These are phyloP conservation scores for Zaprionus gabonicus DNA, from an alignment of 1,140 invertebrate species.

Conservation along the genomic window DNA sequence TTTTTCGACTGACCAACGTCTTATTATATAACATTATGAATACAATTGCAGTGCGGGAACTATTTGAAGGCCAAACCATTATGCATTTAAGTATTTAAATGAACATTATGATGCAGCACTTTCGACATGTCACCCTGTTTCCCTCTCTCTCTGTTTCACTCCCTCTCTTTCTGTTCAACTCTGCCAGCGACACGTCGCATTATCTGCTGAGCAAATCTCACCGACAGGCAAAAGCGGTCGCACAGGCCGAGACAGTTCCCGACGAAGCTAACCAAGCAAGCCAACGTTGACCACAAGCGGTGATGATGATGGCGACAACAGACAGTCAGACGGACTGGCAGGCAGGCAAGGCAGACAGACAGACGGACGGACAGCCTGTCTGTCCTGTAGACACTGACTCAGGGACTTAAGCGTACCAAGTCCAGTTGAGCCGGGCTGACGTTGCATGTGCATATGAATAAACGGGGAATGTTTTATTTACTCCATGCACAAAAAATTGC, in stretches of 20 bases:
- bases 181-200: constrained; percentile 9
- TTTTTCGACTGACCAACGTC: too few relatives aligned
- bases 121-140: not conserved
- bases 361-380: not conserved
- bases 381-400: not conserved
- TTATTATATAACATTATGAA: not conserved
- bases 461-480: constrained; percentile 67
- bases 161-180: not conserved
- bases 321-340: not conserved
- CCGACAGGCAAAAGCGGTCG: constrained; percentile 18
- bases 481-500: constrained; percentile 27
- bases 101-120: constrained; percentile 54
- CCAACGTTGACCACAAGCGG: constrained; percentile 16
- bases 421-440: constrained; percentile 45
- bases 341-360: not conserved
- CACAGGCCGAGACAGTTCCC: not conserved
- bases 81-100: constrained; percentile 60
- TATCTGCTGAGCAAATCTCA: constrained; percentile 60
- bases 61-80: constrained; percentile 5
- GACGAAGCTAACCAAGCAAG: constrained; percentile 22
- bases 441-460: constrained; percentile 62
- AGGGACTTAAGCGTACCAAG: constrained; percentile 14
- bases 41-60: not conserved
- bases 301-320: constrained; percentile 36
- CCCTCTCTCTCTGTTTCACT: not conserved